A percentile compares a stretch with the other conserved stretches of the same genome.
These are phyloP conservation scores for Myrmophylax atrothorax DNA, from an alignment of 2,113 vertebrate species.

Conservation along the genomic window DNA sequence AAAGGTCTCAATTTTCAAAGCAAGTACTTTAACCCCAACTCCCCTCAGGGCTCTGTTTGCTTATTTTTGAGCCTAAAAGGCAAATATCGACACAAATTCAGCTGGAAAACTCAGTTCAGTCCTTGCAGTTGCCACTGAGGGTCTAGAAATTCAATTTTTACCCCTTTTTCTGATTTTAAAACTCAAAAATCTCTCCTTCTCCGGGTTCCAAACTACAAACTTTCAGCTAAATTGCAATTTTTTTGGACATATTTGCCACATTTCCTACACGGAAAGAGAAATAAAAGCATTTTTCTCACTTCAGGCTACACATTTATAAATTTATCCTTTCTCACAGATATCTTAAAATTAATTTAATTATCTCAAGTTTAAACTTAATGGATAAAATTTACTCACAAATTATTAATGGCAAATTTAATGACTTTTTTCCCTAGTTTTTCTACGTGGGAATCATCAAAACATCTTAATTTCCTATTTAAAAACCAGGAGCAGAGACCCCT, in stretches of 20 bases:
- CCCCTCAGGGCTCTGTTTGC: not conserved
- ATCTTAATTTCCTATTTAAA: rapidly evolving
- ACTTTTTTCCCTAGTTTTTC: not conserved
- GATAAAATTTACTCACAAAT: not conserved
- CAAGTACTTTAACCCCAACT: not conserved
- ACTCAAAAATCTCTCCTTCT: not conserved
- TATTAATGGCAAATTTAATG: not conserved
- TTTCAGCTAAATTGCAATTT: not conserved
- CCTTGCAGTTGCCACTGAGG: not conserved
- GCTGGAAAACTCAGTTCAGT: rapidly evolving
- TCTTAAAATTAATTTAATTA: not conserved
- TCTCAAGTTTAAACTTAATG: not conserved
- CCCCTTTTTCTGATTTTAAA: not conserved
- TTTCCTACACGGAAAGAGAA: not conserved
- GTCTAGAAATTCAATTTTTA: not conserved
- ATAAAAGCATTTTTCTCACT: not conserved
- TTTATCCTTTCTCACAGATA: not conserved
- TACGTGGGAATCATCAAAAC: not conserved
- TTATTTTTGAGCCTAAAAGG: not conserved
- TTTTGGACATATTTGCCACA: not conserved
- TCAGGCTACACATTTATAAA: not conserved
- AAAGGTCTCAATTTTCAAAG: conserved; percentile 15
- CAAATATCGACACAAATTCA: not conserved
- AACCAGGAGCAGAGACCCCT: not conserved
- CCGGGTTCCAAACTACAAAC: not conserved